Evolutionary conservation across 2,888 invertebrate genomes (phyloP).

Genomic region (Habroteleia sp.): DNA sequence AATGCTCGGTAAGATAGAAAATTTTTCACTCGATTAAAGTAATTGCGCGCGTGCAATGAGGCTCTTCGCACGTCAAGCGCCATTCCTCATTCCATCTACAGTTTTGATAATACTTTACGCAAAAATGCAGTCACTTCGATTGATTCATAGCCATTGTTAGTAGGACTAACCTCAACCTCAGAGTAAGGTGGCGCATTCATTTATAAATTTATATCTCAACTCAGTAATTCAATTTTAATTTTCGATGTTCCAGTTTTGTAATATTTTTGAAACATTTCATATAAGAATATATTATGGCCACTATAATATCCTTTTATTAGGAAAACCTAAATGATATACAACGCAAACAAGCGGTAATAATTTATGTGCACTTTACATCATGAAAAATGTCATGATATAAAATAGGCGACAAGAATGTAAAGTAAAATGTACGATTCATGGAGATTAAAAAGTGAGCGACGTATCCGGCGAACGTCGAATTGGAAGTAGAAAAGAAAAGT

Average conservation of each 20-base stretch:
- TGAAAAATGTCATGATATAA: conserved; percentile 53
- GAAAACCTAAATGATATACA: conserved; percentile 55
- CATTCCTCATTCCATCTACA: conserved; percentile 12
- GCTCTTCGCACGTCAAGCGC: conserved; percentile 2
- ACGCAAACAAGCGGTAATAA: conserved; percentile 50
- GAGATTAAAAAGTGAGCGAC: conserved; percentile 59
- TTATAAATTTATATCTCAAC: conserved; percentile 42
- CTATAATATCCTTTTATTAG: conserved; percentile 57
- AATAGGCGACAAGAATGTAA: conserved; percentile 41
- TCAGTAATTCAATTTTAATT: conserved; percentile 43
- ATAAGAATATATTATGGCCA: conserved; percentile 30
- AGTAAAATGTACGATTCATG: conserved; percentile 56
- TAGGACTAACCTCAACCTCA: conserved; percentile 9
- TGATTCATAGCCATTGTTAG: conserved; percentile 21
- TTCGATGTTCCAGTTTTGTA: conserved; percentile 7
- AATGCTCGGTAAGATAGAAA: conserved; percentile 23
- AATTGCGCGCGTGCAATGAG: conserved; percentile 13
- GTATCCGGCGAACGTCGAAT: conserved; percentile 35
- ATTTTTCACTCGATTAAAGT: conserved; percentile 27
- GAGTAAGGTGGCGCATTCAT: conserved; percentile 10
- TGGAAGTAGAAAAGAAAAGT: conserved; percentile 19
- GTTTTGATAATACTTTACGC: background rate
- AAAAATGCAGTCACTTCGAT: conserved; percentile 5
- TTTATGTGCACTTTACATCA: conserved; percentile 65
- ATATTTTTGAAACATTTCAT: conserved; percentile 33